These are phyloP conservation scores for Microcebus tavaratra DNA, from an alignment of 2,113 vertebrate genomes.

Conservation along the genomic window DNA sequence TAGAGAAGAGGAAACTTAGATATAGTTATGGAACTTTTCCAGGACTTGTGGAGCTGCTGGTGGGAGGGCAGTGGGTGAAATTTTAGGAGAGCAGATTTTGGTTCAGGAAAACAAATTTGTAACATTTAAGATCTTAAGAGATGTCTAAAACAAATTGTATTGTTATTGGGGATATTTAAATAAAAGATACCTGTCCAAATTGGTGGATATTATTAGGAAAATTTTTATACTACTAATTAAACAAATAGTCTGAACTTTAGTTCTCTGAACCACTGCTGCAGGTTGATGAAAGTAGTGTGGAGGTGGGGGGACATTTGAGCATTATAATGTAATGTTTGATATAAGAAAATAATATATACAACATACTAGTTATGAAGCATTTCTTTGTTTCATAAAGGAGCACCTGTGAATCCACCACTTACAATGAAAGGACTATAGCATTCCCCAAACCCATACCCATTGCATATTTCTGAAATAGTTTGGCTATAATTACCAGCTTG, in stretches of 20 bases:
- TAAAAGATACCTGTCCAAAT: neutral
- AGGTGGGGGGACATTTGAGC: neutral
- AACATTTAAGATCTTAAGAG: neutral
- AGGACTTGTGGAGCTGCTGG: neutral
- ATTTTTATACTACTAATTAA: neutral
- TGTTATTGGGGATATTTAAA: neutral
- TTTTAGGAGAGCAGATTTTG: neutral
- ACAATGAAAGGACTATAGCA: neutral
- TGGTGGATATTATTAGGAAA: neutral
- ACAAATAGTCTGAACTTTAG: neutral
- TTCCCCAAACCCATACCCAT: neutral
- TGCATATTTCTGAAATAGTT: neutral
- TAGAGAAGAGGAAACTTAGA: neutral
- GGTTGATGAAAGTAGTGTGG: neutral
- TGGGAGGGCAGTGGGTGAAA: neutral
- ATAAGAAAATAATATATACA: neutral
- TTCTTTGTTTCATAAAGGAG: neutral
- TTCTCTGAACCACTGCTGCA: neutral
- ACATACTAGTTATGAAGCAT: neutral
- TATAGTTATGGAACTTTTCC: neutral
- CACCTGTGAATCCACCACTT: neutral
- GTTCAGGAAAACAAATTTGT: neutral
- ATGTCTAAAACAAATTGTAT: neutral
- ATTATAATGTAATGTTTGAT: neutral
- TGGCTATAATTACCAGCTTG: neutral